Evolutionary conservation across 2,113 vertebrate species (phyloP).

Genomic region (Anser cygnoides): DNA sequence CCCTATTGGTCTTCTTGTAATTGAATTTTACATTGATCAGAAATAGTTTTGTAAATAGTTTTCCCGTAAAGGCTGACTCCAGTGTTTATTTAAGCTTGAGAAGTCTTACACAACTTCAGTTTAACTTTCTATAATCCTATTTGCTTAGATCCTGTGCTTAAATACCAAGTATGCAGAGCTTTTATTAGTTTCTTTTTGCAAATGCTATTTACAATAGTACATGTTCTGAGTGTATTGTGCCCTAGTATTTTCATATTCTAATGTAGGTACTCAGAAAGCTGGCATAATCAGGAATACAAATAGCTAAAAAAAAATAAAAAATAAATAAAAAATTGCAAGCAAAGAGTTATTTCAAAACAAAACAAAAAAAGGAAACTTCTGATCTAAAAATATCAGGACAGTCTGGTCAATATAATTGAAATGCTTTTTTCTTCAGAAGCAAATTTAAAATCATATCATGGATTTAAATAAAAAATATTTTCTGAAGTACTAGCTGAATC

Average conservation of each 20-base stretch:
- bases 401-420: neutral
- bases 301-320: neutral
- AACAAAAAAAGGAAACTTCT: neutral
- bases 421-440: neutral
- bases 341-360: neutral
- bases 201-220: neutral
- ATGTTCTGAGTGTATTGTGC: neutral
- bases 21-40: neutral
- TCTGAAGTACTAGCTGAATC: neutral
- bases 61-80: slow-evolving; percentile 31
- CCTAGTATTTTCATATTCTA: neutral
- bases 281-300: neutral
- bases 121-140: slow-evolving; percentile 9
- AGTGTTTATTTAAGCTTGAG: slow-evolving; percentile 50
- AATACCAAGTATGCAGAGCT: neutral
- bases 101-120: slow-evolving; percentile 41
- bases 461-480: neutral
- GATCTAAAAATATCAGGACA: rapidly evolving
- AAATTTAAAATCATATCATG: neutral
- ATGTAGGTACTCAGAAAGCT: neutral
- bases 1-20: neutral
- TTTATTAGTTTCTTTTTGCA: neutral
- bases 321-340: neutral
- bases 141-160: neutral
- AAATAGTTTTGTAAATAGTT: neutral